These are phyloP conservation scores for Chelmon rostratus DNA, from an alignment of 2,797 vertebrate genomes.

Conservation along the genomic window DNA sequence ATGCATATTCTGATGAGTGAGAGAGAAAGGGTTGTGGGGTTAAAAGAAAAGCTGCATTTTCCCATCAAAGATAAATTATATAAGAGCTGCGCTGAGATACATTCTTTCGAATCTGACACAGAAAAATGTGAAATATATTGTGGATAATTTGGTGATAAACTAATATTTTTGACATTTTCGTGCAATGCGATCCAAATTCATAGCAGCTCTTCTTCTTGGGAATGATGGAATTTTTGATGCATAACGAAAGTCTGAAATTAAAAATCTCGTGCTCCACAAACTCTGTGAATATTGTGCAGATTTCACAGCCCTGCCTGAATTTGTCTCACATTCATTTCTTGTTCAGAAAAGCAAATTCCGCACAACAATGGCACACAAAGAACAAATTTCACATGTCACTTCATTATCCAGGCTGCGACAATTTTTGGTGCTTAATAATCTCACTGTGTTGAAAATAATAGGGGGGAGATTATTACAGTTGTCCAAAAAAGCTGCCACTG, in stretches of 20 bases:
- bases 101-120: background rate
- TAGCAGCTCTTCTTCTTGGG: too few relatives aligned
- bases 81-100: background rate
- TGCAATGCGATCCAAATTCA: too few relatives aligned
- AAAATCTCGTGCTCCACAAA: background rate
- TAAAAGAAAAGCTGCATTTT: conserved; percentile 9
- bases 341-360: background rate
- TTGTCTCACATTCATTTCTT: background rate
- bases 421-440: background rate
- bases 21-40: background rate
- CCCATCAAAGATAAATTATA: conserved; percentile 28
- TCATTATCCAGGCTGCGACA: background rate
- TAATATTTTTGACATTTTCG: too few relatives aligned
- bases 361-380: background rate
- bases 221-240: background rate
- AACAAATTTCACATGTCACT: background rate
- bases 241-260: background rate
- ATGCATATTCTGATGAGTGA: conserved; percentile 3
- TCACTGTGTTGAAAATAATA: conserved; percentile 2
- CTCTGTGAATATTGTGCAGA: background rate
- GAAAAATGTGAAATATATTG: background rate
- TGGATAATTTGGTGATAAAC: background rate
- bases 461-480: background rate
- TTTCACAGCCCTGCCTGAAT: background rate
- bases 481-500: background rate